Base-by-base conservation (phyloP, 2,888 invertebrate species). In the Lamellibrachia satsuma region DNA sequence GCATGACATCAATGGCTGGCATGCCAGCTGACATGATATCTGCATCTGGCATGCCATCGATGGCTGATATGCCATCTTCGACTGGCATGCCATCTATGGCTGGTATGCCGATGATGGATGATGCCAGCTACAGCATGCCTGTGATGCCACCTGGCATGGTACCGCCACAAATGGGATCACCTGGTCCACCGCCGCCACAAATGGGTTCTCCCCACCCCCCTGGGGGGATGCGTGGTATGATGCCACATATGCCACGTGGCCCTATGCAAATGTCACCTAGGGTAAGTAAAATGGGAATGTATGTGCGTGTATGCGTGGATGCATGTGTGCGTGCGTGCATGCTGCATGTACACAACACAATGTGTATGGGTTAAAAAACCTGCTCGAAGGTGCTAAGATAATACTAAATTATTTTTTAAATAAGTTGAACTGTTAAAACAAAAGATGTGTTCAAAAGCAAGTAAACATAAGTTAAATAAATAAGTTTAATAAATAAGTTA, bases 41-140 rank as follows among this genome's bases (percentile, higher is more conserved):
- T 60, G 60, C 60, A 60, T 60, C 60, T 60, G 60, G 60, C 75
- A 75, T 75, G 75, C 75, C 75, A 75, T 75, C 75, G n/a, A 75
- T 75, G 75, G 75, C 75, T 22, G 75, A 22, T 22, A 75, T 75
- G 75, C 75, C 75, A 75, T 22, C 75, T 22, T 22, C n/a, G 75
- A n/a, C 75, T 22, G 22, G 22, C 6, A 75, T 75, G 75, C 22
- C 75, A 60, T 60, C 60, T 15, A 60, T 60, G 75, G 75, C 75
- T 75, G 75, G 6, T 1, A 75, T 75, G 75, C 22, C 22, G 7
- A 22, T n/a, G 3, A 2, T 6, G 6, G 2, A 15, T 15, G 75
- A n/a, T 6, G n/a, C n/a, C 22, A 15, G 22, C 15, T 39, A 39
- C 39, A 22, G n/a, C 6, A 57, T 57, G 57, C 11, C 57, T 57